Conservation (phyloP, 2,113 vertebrate genomes). For the Oxyura jamaicensis region DNA sequence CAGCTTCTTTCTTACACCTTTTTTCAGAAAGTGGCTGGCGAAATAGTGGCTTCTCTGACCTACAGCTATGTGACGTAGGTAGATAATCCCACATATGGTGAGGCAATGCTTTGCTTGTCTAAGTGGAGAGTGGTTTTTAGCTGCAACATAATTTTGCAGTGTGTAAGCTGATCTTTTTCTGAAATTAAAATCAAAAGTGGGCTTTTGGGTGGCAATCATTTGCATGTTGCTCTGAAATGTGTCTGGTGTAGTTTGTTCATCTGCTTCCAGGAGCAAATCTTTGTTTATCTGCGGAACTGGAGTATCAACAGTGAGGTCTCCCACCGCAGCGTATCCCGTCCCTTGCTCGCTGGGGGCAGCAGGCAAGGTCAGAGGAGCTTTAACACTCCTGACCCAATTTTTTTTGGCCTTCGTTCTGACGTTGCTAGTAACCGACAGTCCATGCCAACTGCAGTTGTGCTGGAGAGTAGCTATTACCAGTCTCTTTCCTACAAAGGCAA, state of each 20-base stretch:
- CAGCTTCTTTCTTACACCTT: neutral
- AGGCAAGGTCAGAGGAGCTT: neutral
- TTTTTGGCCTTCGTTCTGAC: neutral
- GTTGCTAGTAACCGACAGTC: neutral
- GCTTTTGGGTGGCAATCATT: constrained; percentile 32
- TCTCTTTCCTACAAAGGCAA: neutral
- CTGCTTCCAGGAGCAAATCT: constrained; percentile 26
- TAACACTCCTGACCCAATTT: neutral
- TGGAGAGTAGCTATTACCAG: neutral
- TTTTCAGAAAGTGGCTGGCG: neutral
- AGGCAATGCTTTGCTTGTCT: neutral
- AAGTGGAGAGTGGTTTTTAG: neutral
- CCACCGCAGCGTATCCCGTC: neutral
- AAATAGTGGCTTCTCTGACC: neutral
- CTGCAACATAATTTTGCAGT: neutral
- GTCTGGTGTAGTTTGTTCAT: constrained; percentile 27
- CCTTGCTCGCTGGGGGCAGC: neutral
- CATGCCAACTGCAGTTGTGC: fast-evolving
- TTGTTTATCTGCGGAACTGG: constrained; percentile 5
- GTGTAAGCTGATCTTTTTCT: constrained; percentile 23
- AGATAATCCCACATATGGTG: constrained; percentile 22
- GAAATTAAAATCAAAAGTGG: constrained; percentile 27
- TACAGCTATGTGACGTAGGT: neutral
- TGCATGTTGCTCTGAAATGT: neutral
- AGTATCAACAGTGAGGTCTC: neutral